Evolutionary conservation across 2,113 vertebrate species (phyloP), one percentile per base, ranked within the genome.

Genomic region (Mustela nigripes): DNA sequence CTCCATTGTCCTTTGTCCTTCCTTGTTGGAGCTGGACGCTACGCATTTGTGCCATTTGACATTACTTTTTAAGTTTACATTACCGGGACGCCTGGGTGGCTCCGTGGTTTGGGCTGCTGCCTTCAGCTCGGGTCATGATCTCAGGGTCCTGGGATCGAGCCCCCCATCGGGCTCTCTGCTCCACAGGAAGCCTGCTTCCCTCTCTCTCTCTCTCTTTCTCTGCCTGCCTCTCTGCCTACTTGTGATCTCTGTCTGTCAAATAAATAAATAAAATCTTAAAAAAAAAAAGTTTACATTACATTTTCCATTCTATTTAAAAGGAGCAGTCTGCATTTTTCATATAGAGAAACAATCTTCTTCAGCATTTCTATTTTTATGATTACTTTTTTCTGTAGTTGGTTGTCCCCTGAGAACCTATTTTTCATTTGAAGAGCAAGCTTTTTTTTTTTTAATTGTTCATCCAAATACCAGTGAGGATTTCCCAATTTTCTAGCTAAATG

Each of bases 241-340:
- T 39, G 39, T 39, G 39, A 39, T 39, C 39, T 39, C 39, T 39
- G 39, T 39, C 39, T 39, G 39, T 39, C 39, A 39, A 39, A 39
- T 39, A 39, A 39, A 39, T 39, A 39, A 39, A 39, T 39, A 39
- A 39, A 39, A 39, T 39, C 39, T 39, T 39, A 39, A 39, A 39
- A 39, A 39, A 36, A 39, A 39, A 39, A 89, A 92, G 93, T 93
- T 95, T 22, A 83, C 28, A 93, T 71, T 83, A 76, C 31, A 22
- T 84, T 90, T 83, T n/a, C 50, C 92, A 19, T 94, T 95, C 48
- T 86, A 26, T 83, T 91, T 97, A 90, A 96, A 95, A 92, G 50
- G 26, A 65, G 11, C 78, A 56, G 90, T 79, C n/a, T 73, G 62
- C 26, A 60, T 76, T 96, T 93, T 84, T 5, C 76, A 83, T 94